A percentile compares a stretch with the other conserved stretches of the same genome.
Evolutionary conservation across 2,888 invertebrate genomes (phyloP).

Genomic region (Phalera bucephala): DNA sequence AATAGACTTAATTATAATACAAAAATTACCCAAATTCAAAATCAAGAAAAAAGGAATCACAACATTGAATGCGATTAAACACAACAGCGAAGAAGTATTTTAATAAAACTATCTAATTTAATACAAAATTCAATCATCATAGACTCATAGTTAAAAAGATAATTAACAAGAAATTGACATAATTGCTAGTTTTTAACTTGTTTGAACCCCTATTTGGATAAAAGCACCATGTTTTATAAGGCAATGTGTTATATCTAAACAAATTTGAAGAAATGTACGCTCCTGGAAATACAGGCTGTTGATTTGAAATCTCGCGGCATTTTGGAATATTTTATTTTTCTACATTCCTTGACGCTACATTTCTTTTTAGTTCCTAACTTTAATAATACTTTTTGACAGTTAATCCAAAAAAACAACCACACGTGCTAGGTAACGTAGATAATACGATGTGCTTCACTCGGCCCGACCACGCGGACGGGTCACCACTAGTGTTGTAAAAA

Average conservation of each 20-base stretch:
- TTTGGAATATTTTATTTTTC: too few relatives aligned
- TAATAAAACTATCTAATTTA: background rate
- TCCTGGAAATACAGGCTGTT: too few relatives aligned
- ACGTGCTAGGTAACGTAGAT: too few relatives aligned
- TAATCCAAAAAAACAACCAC: too few relatives aligned
- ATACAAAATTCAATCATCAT: background rate
- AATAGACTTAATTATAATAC: conserved; percentile 19
- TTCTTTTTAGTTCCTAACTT: too few relatives aligned
- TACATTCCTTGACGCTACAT: too few relatives aligned
- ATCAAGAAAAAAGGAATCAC: conserved; percentile 12
- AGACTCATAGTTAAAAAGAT: background rate
- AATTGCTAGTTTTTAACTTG: background rate
- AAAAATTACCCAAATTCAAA: conserved; percentile 12
- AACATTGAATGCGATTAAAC: conserved; percentile 19
- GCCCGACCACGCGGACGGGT: too few relatives aligned
- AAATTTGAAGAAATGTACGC: too few relatives aligned
- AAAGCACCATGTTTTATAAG: background rate
- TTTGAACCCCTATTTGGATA: background rate
- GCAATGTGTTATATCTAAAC: background rate
- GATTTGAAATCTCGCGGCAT: too few relatives aligned
- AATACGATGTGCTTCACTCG: too few relatives aligned
- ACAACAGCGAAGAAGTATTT: conserved; percentile 10
- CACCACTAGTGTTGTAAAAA: too few relatives aligned
- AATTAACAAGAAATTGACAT: background rate
- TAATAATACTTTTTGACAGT: too few relatives aligned